Evolutionary conservation across 2,797 vertebrate genomes (phyloP).

Genomic region (Catostomus latipinnis): DNA sequence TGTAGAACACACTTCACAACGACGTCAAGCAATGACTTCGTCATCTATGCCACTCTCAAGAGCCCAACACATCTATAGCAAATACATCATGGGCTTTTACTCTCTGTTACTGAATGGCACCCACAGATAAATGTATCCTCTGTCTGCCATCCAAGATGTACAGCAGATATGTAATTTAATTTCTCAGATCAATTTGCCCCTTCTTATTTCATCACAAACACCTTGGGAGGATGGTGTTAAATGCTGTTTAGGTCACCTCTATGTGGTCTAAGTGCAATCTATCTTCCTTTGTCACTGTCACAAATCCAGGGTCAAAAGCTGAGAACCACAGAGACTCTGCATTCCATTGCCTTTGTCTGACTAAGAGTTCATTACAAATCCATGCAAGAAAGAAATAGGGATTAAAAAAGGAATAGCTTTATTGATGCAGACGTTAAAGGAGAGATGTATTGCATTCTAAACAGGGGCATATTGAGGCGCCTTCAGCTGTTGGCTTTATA

Average conservation of each 20-base stretch:
- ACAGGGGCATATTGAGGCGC: constrained; percentile 21
- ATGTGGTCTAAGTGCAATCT: constrained; percentile 54
- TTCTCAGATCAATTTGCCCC: constrained; percentile 40
- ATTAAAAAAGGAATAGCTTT: constrained; percentile 51
- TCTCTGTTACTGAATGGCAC: constrained; percentile 3
- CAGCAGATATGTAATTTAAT: constrained; percentile 51
- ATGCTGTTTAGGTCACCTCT: constrained; percentile 63
- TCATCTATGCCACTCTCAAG: constrained; percentile 37
- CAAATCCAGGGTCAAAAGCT: constrained; percentile 58
- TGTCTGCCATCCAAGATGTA: constrained; percentile 32
- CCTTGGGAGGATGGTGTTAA: constrained; percentile 59
- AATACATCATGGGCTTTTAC: constrained; percentile 14
- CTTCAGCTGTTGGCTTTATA: constrained; percentile 3
- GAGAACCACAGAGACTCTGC: constrained; percentile 45
- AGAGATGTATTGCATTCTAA: constrained; percentile 49
- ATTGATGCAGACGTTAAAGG: constrained; percentile 49
- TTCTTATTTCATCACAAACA: constrained; percentile 51
- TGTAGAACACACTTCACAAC: constrained; percentile 35
- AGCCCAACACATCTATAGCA: constrained; percentile 25
- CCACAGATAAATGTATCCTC: constrained; percentile 42
- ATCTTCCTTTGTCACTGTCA: constrained; percentile 65
- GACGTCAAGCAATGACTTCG: constrained; percentile 39
- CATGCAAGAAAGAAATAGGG: constrained; percentile 36
- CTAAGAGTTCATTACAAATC: constrained; percentile 47
- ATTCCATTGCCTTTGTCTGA: constrained; percentile 49